A percentile compares a stretch with the other conserved stretches of the same genome.
phyloP scores from a whole-genome alignment of 2,888 invertebrate species.

The Agriopis leucophaearia region DNA sequence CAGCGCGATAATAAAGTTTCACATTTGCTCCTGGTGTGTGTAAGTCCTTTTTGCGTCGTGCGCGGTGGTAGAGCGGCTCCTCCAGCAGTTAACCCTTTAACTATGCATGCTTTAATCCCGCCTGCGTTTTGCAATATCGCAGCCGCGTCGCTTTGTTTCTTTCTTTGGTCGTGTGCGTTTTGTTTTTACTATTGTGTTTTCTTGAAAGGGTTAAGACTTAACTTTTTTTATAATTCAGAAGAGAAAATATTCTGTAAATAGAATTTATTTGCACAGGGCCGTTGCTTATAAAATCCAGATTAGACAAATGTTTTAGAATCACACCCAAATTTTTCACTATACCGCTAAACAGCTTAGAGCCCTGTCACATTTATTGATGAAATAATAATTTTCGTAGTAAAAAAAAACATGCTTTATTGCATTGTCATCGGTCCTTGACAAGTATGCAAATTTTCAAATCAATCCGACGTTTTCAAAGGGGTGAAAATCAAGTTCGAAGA shows the following conservation, averaged over 20 bases:
- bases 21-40: conserved; percentile 20
- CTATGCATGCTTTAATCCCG: conserved; percentile 70
- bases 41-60: conserved; percentile 29
- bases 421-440: no score
- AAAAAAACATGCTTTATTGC: no score
- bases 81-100: conserved; percentile 62
- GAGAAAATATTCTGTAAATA: neutral
- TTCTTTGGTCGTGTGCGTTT: conserved; percentile 35
- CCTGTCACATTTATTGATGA: no score
- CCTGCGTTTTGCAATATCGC: conserved; percentile 51
- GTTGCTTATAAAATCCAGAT: no score
- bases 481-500: no score
- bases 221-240: neutral
- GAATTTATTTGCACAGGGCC: no score
- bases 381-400: no score
- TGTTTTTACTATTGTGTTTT: conserved; percentile 36
- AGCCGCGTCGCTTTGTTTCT: conserved; percentile 41
- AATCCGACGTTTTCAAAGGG: no score
- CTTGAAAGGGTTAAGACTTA: neutral
- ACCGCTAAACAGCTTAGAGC: no score
- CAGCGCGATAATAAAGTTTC: neutral
- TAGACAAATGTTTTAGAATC: no score
- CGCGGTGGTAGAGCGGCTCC: conserved; percentile 39
- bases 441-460: no score
- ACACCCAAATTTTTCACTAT: no score